phyloP scores from a whole-genome alignment of 2,888 invertebrate genomes.

The Drosophila crucigera region DNA sequence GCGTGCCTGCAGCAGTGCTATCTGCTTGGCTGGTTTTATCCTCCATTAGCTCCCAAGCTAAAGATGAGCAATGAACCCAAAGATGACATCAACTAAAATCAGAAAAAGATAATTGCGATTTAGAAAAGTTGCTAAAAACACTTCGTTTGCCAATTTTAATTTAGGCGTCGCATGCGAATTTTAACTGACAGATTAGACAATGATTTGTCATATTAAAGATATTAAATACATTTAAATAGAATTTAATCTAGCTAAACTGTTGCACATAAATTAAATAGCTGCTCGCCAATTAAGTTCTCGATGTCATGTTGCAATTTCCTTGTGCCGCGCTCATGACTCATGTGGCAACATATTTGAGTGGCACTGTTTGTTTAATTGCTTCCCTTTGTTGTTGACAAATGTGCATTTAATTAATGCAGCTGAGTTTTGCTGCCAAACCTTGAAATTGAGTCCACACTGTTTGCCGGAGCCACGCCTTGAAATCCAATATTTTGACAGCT shows the following conservation, averaged over 20 bases:
- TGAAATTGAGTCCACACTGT: slow-evolving; percentile 12
- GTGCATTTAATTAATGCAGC: slow-evolving; percentile 61
- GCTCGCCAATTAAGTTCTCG: slow-evolving; percentile 32
- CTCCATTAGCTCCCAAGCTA: slow-evolving; percentile 32
- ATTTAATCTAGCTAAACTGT: not conserved
- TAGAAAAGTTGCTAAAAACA: not conserved
- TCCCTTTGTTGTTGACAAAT: slow-evolving; percentile 49
- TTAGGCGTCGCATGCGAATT: not conserved
- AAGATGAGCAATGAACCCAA: slow-evolving; percentile 34
- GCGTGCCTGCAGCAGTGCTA: slow-evolving; percentile 32
- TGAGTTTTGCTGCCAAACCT: slow-evolving; percentile 4
- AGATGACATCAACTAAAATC: slow-evolving; percentile 12
- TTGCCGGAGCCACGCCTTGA: slow-evolving; percentile 29
- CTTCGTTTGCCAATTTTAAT: not conserved
- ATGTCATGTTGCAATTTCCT: slow-evolving; percentile 19
- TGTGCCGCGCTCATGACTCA: slow-evolving; percentile 23
- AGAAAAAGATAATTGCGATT: not conserved
- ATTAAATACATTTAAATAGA: not conserved
- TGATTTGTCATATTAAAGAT: not conserved
- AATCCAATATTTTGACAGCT: slow-evolving; percentile 63
- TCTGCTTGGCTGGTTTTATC: slow-evolving; percentile 1
- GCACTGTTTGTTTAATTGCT: slow-evolving; percentile 56
- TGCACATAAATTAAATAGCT: not conserved
- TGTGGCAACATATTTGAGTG: slow-evolving; percentile 40
- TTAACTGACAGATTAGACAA: not conserved